Conservation (phyloP, 1,140 invertebrate species). For the Drosophila watanabei region DNA sequence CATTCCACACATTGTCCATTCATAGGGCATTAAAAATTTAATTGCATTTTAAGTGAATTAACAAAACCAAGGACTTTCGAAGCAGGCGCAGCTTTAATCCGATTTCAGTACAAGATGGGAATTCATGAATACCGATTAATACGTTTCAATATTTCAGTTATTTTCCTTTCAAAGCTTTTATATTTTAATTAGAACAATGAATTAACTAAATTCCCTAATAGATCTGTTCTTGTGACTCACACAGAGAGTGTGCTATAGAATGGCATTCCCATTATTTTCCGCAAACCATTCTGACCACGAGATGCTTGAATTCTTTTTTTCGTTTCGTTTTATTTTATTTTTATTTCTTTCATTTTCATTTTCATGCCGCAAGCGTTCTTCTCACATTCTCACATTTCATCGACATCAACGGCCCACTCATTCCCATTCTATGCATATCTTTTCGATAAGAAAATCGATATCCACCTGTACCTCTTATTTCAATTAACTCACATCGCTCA, state of each 20-base stretch:
- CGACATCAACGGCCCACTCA: not conserved
- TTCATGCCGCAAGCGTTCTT: not conserved
- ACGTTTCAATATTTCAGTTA: not conserved
- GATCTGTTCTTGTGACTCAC: not conserved
- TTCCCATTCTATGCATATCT: constrained; percentile 6
- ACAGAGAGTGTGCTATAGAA: not conserved
- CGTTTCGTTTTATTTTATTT: constrained; percentile 4
- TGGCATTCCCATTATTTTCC: not conserved
- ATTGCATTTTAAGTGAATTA: constrained; percentile 47
- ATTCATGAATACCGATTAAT: not conserved
- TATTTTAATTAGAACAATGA: constrained; percentile 10
- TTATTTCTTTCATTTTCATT: not conserved
- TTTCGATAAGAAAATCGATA: constrained; percentile 9
- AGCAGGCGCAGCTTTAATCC: constrained; percentile 23
- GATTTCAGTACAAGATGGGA: constrained; percentile 15
- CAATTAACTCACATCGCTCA: constrained; percentile 21
- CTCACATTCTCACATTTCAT: not conserved
- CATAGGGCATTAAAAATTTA: constrained; percentile 42
- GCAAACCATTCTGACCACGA: not conserved
- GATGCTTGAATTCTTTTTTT: not conserved
- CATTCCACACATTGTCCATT: constrained; percentile 39
- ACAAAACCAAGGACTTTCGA: constrained; percentile 10
- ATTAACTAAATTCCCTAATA: not conserved
- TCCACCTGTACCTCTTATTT: constrained; percentile 8
- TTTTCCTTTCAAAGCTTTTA: not conserved